phyloP scores from a whole-genome alignment of 2,888 invertebrate genomes.

The Geophilus truncorum region DNA sequence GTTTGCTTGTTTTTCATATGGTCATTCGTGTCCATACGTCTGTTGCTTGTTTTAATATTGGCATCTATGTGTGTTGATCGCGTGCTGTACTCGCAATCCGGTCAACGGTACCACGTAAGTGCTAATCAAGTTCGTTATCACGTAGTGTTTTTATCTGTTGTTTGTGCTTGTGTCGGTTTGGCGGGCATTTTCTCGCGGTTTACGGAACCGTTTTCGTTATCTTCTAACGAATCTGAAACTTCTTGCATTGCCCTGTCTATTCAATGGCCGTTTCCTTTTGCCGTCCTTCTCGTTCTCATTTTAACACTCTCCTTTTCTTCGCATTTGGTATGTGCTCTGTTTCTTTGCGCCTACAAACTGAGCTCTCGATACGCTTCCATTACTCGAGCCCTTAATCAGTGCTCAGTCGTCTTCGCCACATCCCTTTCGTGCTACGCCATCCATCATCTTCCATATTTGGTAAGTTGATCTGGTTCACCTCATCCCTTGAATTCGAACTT shows the following conservation, averaged over 20 bases:
- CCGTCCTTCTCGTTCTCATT: background rate
- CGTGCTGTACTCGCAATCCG: background rate
- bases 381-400: background rate
- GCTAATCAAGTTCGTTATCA: background rate
- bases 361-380: background rate
- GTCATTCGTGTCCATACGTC: background rate
- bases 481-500: background rate
- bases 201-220: background rate
- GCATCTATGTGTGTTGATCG: background rate
- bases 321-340: background rate
- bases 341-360: background rate
- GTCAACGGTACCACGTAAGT: background rate
- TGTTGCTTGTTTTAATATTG: background rate
- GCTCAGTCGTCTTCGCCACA: conserved; percentile 13
- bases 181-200: background rate
- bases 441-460: conserved; percentile 2
- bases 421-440: background rate
- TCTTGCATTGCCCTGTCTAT: background rate
- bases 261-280: background rate
- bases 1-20: background rate
- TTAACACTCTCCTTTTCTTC: background rate
- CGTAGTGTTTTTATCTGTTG: background rate
- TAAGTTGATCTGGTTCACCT: background rate
- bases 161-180: background rate
- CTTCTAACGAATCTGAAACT: background rate